Evolutionary conservation across 2,797 vertebrate genomes (phyloP).

Genomic region (Pangasius mekongensis): DNA sequence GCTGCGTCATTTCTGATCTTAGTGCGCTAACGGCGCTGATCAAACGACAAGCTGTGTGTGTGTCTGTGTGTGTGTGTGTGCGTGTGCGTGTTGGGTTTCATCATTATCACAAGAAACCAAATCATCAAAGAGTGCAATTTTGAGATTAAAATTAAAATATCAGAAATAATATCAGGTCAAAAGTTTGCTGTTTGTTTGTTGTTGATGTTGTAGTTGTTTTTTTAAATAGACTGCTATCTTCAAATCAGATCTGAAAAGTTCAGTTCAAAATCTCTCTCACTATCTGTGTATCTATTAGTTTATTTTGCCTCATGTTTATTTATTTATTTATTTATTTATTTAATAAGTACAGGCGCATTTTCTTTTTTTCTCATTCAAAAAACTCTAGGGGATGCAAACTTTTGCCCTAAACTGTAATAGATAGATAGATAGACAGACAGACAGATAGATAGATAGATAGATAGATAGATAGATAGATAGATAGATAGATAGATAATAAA

Average conservation of each 20-base stretch:
- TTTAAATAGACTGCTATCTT: background rate
- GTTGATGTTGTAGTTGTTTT: background rate
- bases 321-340: background rate
- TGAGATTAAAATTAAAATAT: constrained; percentile 3
- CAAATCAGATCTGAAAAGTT: background rate
- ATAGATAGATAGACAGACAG: background rate
- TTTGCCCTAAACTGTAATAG: background rate
- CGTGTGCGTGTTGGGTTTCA: background rate
- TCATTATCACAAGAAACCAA: background rate
- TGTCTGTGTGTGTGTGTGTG: constrained; percentile 6
- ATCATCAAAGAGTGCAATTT: background rate
- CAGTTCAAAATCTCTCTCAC: background rate
- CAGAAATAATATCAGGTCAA: background rate
- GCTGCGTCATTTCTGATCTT: constrained; percentile 24
- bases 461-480: background rate
- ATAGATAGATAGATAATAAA: background rate
- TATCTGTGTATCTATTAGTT: background rate
- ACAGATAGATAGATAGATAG: background rate
- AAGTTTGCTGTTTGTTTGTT: background rate
- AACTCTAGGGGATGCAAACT: background rate
- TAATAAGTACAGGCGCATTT: background rate
- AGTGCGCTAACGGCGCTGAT: background rate
- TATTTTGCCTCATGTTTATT: background rate
- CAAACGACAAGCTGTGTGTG: background rate
- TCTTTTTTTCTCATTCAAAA: background rate